These are phyloP conservation scores for Cosmopolites sordidus DNA, from an alignment of 2,888 invertebrate species.

Conservation along the genomic window DNA sequence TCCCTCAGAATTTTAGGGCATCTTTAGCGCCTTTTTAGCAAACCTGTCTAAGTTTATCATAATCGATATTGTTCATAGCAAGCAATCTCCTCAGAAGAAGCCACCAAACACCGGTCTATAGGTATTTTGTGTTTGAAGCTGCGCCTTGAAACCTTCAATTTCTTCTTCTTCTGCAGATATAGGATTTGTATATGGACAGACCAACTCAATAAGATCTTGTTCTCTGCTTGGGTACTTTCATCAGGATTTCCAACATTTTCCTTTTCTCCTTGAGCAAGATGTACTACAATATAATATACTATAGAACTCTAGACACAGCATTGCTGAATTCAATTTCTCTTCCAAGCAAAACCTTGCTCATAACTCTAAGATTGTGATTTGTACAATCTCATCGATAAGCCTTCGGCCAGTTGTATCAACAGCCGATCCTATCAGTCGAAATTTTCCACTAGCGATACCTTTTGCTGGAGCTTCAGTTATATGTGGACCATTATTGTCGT, in stretches of 20 bases:
- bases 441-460: constrained; percentile 63
- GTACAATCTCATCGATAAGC: constrained; percentile 79
- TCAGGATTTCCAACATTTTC: constrained; percentile 52
- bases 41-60: constrained; percentile 61
- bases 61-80: constrained; percentile 72
- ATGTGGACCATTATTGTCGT: constrained; percentile 28
- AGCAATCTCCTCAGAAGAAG: constrained; percentile 68
- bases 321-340: constrained; percentile 49
- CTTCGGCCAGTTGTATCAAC: constrained; percentile 80
- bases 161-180: constrained; percentile 65
- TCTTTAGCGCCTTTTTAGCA: constrained; percentile 54
- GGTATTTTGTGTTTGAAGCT: constrained; percentile 62
- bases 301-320: constrained; percentile 64
- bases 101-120: constrained; percentile 68
- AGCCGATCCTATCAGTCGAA: constrained; percentile 76
- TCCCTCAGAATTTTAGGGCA: constrained; percentile 47
- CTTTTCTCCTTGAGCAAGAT: constrained; percentile 60
- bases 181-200: constrained; percentile 63
- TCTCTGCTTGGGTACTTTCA: constrained; percentile 47
- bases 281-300: constrained; percentile 66
- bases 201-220: constrained; percentile 57
- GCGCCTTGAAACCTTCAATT: constrained; percentile 60
- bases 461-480: constrained; percentile 43
- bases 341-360: constrained; percentile 60
- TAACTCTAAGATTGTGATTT: constrained; percentile 62